These are phyloP conservation scores for Ariopsis seemanni DNA, from an alignment of 2,113 vertebrate genomes.

Conservation along the genomic window DNA sequence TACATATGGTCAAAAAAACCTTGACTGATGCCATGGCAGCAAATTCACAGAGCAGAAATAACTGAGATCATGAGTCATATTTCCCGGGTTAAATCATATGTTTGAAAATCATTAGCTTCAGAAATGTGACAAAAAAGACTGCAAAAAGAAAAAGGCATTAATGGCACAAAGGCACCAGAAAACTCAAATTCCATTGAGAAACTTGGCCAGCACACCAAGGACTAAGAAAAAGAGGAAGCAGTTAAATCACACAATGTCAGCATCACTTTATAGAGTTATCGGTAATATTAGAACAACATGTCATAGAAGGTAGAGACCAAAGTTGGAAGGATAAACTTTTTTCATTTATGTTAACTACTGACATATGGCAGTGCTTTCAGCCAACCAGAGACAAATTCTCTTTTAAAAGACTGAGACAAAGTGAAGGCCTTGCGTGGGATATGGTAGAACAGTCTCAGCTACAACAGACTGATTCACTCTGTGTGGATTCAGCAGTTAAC, in stretches of 20 bases:
- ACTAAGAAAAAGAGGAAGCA: constrained; percentile 52
- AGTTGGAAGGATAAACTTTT: constrained; percentile 27
- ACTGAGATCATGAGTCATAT: neutral
- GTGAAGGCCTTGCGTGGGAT: constrained; percentile 34
- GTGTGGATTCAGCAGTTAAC: constrained; percentile 18
- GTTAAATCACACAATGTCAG: constrained; percentile 55
- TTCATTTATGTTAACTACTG: constrained; percentile 31
- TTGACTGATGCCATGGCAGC: constrained; percentile 11
- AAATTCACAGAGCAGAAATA: constrained; percentile 2
- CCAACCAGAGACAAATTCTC: constrained; percentile 39
- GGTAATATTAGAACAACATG: constrained; percentile 55
- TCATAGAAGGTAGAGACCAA: constrained; percentile 33
- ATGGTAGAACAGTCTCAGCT: constrained; percentile 33
- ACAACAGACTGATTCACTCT: constrained; percentile 10
- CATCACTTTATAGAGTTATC: constrained; percentile 54
- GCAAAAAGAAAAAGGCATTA: neutral
- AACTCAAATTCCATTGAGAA: constrained; percentile 31
- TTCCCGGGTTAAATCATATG: constrained; percentile 27
- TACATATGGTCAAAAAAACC: constrained; percentile 17
- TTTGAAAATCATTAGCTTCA: constrained; percentile 43
- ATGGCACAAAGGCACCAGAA: constrained; percentile 37
- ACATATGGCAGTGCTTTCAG: constrained; percentile 28
- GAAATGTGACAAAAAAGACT: constrained; percentile 31
- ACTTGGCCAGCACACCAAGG: constrained; percentile 39
- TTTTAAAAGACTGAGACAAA: constrained; percentile 37